Conservation (phyloP, 2,113 vertebrate genomes). For the Mastomys coucha region DNA sequence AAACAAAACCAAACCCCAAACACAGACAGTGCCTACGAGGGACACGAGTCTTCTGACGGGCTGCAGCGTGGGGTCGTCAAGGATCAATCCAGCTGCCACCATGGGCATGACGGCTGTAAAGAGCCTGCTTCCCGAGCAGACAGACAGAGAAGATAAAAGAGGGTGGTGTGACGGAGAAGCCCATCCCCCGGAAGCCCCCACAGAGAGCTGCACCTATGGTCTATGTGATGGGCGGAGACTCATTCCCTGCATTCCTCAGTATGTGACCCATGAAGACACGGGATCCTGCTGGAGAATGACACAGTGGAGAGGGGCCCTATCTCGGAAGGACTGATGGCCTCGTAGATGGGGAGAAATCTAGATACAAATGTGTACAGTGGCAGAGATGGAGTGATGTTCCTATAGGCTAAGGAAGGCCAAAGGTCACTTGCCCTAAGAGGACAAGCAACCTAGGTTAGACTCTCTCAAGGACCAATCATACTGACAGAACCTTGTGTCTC, state of each 20-base stretch:
- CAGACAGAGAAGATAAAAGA: slow-evolving; percentile 86
- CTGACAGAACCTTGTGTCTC: background rate
- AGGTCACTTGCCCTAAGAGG: background rate
- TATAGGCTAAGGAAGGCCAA: background rate
- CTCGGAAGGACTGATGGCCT: background rate
- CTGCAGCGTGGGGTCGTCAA: slow-evolving; percentile 99
- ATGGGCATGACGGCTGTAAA: slow-evolving; percentile 99
- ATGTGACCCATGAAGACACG: background rate
- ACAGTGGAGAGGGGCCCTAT: too few species aligned
- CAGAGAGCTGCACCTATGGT: background rate
- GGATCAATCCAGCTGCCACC: slow-evolving; percentile 98
- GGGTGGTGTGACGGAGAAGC: slow-evolving; percentile 74
- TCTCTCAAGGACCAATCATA: accelerated
- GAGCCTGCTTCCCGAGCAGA: slow-evolving; percentile 95
- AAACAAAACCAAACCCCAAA: slow-evolving; percentile 42
- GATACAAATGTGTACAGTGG: background rate
- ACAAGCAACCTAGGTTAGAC: background rate
- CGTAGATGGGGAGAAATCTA: background rate
- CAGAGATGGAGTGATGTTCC: background rate
- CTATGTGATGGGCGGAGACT: accelerated
- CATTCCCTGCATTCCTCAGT: background rate
- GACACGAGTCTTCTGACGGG: slow-evolving; percentile 96
- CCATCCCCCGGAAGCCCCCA: slow-evolving; percentile 45
- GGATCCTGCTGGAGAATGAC: background rate
- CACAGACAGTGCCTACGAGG: slow-evolving; percentile 91